Base-by-base conservation (phyloP, 2,797 vertebrate genomes). In the Microchirus variegatus region DNA sequence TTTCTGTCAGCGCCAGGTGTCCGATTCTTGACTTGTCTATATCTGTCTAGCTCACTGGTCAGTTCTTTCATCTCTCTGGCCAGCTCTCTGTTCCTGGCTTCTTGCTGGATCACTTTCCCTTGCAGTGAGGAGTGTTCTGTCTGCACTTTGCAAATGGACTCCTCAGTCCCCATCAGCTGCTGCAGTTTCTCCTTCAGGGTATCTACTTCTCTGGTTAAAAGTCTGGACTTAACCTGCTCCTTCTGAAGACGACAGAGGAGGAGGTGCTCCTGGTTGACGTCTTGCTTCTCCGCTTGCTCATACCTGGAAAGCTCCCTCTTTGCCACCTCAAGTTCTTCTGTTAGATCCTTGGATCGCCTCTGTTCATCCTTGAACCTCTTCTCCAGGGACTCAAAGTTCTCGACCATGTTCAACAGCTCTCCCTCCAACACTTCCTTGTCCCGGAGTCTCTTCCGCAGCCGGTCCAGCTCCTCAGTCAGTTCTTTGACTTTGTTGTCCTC, bases 401-500 rank as follows among this genome's bases (percentile, higher is more conserved):
- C 94, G 76, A 96, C 94, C 10, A 95, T 93, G 86, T 95, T 97
- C 87, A 95, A 85, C 42, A 98, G 92, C 62, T 96, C 94, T 53
- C 93, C 94, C 78, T 98, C 96, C 81, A 96, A 84, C 19, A 92
- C 81, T 80, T 95, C 96, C 91, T 96, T 97, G 70, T 97, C 95
- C 45, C 93, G 93, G 36, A 99, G 91, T 77, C 94, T 97, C 63
- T 93, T 93, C 67, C 91, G 95, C 72, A 98, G 91, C 70, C 89
- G 91, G 44, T 97, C 96, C 6, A 98, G 92, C 89, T 99, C 96
- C 73, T 95, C 92, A 60, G 93, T 95, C 80, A 99, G 87, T 75
- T 98, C 96, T 90, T 94, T 96, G 50, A 98, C 94, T 86, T 96
- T 96, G 87, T 96, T 99, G 87, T 99, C 95, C 69, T 97, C 95